phyloP scores from a whole-genome alignment of 1,140 invertebrate species.

The Lanistes nyassanus region DNA sequence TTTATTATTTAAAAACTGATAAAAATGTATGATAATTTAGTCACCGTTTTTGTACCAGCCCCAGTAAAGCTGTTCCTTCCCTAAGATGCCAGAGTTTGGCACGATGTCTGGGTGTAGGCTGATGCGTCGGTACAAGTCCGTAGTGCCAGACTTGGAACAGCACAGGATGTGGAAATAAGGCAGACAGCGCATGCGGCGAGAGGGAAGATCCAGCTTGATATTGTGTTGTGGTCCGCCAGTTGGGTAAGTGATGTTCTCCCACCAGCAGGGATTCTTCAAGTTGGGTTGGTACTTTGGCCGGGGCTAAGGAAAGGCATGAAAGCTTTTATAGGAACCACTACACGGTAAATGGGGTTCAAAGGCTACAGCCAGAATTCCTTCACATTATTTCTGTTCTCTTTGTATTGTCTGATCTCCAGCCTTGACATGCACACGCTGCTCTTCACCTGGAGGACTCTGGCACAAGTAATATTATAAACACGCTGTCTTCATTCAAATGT shows the following conservation, averaged over 20 bases:
- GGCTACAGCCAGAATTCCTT: too few species aligned
- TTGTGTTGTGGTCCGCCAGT: background rate
- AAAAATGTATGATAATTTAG: background rate
- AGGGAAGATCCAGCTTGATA: background rate
- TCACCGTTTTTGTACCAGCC: slow-evolving; percentile 54
- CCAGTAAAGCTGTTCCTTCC: slow-evolving; percentile 58
- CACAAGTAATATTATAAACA: too few species aligned
- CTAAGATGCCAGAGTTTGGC: slow-evolving; percentile 39
- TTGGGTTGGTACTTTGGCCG: slow-evolving; percentile 18
- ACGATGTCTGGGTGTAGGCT: slow-evolving; percentile 46
- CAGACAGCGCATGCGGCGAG: slow-evolving; percentile 36
- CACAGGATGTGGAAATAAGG: slow-evolving; percentile 57
- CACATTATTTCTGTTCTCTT: too few species aligned
- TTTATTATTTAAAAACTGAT: too few species aligned
- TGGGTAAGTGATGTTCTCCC: slow-evolving; percentile 25
- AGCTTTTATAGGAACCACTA: background rate
- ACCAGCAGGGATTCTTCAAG: slow-evolving; percentile 58
- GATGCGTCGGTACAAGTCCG: slow-evolving; percentile 50
- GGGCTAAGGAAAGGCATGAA: slow-evolving; percentile 7
- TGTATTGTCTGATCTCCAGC: too few species aligned
- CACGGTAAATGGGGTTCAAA: too few species aligned
- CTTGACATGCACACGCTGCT: too few species aligned
- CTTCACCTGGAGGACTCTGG: too few species aligned
- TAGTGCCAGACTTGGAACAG: slow-evolving; percentile 55
- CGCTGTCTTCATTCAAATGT: too few species aligned